Percentiles rank a stretch among this genome's conserved stretches.
Evolutionary conservation across 2,888 invertebrate species (phyloP).

Genomic region (Apamea anceps): DNA sequence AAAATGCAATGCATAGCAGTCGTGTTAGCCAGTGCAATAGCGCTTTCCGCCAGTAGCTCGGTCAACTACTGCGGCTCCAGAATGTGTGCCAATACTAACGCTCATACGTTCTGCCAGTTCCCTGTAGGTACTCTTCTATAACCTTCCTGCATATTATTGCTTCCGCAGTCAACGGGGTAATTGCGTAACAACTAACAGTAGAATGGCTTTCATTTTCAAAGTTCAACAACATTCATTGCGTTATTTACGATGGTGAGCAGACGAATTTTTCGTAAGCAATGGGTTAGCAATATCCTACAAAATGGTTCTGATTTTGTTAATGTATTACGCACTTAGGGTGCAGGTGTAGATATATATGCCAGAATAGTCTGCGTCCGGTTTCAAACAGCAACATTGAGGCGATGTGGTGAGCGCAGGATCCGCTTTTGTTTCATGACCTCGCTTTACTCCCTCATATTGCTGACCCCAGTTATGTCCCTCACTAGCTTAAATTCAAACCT

Average conservation of each 20-base stretch:
- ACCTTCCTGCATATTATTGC: neutral
- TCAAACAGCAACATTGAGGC: neutral
- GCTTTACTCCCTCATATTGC: neutral
- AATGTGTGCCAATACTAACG: constrained; percentile 80
- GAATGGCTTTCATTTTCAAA: neutral
- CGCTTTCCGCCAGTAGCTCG: constrained; percentile 35
- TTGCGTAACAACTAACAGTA: neutral
- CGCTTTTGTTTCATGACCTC: neutral
- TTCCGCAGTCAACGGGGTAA: neutral
- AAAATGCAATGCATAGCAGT: constrained; percentile 72
- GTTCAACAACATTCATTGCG: neutral
- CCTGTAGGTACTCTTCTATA: constrained; percentile 72
- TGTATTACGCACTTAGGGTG: no score
- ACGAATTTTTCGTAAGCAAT: neutral
- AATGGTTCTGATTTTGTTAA: neutral
- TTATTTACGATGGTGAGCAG: neutral
- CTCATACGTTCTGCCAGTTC: constrained; percentile 84
- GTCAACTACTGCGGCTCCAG: constrained; percentile 83
- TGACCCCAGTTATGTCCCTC: neutral
- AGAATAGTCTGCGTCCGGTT: neutral
- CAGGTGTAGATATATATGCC: neutral
- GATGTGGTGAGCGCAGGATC: neutral
- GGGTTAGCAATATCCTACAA: neutral
- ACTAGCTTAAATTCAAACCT: neutral
- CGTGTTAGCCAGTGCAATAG: constrained; percentile 54